Conservation (phyloP, 2,113 vertebrate genomes). For the Caloenas nicobarica region DNA sequence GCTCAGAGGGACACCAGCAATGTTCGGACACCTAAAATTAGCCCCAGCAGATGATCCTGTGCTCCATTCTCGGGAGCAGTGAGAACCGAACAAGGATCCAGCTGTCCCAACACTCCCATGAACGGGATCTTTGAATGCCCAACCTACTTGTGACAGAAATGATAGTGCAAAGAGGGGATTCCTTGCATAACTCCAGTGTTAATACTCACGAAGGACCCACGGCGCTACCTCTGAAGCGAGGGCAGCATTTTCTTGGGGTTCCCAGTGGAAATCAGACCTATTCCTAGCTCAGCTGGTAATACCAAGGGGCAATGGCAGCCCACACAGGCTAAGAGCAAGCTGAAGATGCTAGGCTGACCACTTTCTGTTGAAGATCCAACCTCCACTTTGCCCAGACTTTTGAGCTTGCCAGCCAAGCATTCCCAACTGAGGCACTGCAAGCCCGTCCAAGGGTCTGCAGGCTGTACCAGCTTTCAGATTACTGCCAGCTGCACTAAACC, state of each 20-base stretch:
- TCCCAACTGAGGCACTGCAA: background rate
- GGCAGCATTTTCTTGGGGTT: background rate
- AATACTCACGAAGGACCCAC: background rate
- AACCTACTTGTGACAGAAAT: background rate
- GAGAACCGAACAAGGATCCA: conserved; percentile 40
- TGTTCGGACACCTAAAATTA: conserved; percentile 18
- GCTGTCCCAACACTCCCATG: conserved; percentile 31
- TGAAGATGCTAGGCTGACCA: background rate
- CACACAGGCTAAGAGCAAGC: background rate
- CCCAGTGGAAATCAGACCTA: background rate
- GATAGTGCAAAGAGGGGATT: background rate
- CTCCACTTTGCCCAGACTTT: background rate
- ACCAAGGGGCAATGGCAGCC: background rate
- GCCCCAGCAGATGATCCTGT: conserved; percentile 32
- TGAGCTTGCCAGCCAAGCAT: background rate
- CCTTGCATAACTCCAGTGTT: background rate
- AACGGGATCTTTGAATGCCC: background rate
- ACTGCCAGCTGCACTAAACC: background rate
- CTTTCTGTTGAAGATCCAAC: background rate
- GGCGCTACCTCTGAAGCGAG: background rate
- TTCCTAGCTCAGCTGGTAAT: background rate
- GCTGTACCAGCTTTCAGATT: background rate
- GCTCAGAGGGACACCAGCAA: background rate
- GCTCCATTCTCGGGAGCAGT: conserved; percentile 15
- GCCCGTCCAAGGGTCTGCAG: background rate